phyloP scores from a whole-genome alignment of 2,797 vertebrate genomes.

The Lagodon rhomboides region DNA sequence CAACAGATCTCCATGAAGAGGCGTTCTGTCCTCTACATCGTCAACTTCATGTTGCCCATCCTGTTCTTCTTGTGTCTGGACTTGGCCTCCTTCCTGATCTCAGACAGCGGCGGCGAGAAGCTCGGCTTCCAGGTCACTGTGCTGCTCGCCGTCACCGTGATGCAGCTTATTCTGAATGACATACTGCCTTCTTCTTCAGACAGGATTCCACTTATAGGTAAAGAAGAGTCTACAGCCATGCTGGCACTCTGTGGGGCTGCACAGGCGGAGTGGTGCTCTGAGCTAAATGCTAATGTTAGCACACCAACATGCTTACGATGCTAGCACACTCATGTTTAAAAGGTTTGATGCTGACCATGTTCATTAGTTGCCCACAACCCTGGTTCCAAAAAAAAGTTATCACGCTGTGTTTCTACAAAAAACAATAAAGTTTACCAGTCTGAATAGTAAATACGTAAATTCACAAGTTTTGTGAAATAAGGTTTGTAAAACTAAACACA shows the following conservation, averaged over 20 bases:
- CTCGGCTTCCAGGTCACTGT: constrained; percentile 87
- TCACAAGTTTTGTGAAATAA: no score
- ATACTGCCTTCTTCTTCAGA: constrained; percentile 85
- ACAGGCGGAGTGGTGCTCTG: no score
- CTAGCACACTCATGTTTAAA: neutral
- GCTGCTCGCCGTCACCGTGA: constrained; percentile 85
- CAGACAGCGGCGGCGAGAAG: constrained; percentile 82
- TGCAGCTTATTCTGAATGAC: constrained; percentile 88
- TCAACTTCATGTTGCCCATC: constrained; percentile 69
- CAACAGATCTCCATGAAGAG: constrained; percentile 66
- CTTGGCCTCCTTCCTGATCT: constrained; percentile 82
- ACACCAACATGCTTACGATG: neutral
- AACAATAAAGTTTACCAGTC: no score
- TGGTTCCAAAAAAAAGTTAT: no score
- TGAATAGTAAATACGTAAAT: no score
- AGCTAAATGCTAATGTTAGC: neutral
- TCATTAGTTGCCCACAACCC: no score
- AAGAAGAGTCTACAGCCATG: neutral
- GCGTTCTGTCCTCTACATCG: constrained; percentile 53
- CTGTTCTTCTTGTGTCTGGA: constrained; percentile 85
- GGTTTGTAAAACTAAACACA: no score
- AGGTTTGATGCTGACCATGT: neutral
- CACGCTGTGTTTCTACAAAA: no score
- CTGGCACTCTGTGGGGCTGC: neutral
- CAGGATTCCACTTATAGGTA: constrained; percentile 86